phyloP scores from a whole-genome alignment of 1,140 invertebrate species.

The Melanaphis sacchari region DNA sequence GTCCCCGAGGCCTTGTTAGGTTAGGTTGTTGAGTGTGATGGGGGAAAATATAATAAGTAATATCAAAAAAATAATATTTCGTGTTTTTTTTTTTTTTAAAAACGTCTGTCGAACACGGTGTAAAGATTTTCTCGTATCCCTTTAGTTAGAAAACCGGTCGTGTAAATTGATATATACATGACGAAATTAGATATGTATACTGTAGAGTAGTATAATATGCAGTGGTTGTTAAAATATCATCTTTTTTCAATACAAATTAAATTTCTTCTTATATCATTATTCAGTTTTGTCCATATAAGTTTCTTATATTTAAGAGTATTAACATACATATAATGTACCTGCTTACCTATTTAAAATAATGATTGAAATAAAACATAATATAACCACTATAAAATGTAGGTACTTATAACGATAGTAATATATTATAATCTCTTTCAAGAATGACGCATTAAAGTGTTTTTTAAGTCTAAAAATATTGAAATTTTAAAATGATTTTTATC shows the following conservation, averaged over 20 bases:
- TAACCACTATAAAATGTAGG: neutral
- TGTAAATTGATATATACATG: constrained; percentile 51
- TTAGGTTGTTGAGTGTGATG: constrained; percentile 36
- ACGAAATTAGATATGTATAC: constrained; percentile 37
- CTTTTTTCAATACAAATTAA: neutral
- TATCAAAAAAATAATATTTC: constrained; percentile 55
- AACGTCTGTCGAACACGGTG: neutral
- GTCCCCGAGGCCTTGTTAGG: constrained; percentile 52
- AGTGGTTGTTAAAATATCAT: constrained; percentile 22
- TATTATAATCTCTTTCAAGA: neutral
- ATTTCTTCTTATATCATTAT: neutral
- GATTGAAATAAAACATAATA: neutral
- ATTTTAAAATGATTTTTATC: neutral
- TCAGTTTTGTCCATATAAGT: neutral
- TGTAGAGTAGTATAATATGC: neutral
- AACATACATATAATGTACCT: neutral
- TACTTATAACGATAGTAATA: neutral
- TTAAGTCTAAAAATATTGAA: neutral
- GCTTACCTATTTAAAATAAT: neutral
- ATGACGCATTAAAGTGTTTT: neutral
- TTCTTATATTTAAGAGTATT: neutral
- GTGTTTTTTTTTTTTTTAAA: constrained; percentile 27
- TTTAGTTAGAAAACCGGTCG: constrained; percentile 49
- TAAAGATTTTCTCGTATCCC: constrained; percentile 18
- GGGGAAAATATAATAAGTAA: constrained; percentile 22